Evolutionary conservation across 2,797 vertebrate genomes (phyloP).

Genomic region (Perodicticus potto): DNA sequence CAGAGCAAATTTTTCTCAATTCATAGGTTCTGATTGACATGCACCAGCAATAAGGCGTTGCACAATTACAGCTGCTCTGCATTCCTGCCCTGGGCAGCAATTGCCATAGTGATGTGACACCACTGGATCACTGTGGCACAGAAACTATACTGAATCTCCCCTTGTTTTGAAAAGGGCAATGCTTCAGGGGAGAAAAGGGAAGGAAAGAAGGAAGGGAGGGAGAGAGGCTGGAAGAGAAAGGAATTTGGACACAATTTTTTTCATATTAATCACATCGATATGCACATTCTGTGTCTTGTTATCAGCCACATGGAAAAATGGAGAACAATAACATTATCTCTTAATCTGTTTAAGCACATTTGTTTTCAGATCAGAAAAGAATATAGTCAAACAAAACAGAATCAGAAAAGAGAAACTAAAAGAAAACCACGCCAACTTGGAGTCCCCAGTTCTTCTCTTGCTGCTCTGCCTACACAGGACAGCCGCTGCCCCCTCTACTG

Average conservation of each 20-base stretch:
- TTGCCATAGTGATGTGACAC: conserved; percentile 96
- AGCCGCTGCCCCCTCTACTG: rapidly evolving
- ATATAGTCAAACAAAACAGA: conserved; percentile 79
- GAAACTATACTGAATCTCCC: conserved; percentile 95
- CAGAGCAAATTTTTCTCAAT: conserved; percentile 99
- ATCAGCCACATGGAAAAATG: conserved; percentile 83
- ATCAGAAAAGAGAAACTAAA: conserved; percentile 65
- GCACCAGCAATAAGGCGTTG: conserved; percentile 98
- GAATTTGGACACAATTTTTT: conserved; percentile 84
- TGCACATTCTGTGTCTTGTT: conserved; percentile 85
- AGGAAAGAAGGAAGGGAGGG: background rate
- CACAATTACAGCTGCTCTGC: conserved; percentile 99
- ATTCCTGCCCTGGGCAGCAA: conserved; percentile 97
- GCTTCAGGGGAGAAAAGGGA: conserved; percentile 84
- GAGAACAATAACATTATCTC: conserved; percentile 83
- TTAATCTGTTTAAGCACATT: conserved; percentile 83
- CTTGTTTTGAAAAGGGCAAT: conserved; percentile 96
- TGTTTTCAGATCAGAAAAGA: conserved; percentile 83
- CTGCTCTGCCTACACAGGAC: background rate
- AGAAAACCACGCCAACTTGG: conserved; percentile 39
- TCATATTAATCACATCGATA: conserved; percentile 86
- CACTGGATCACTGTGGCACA: conserved; percentile 95
- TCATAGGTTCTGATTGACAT: conserved; percentile 99
- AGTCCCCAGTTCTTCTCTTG: background rate
- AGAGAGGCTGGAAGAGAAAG: conserved; percentile 39